Conservation (phyloP, 1,140 invertebrate genomes). For the Calliphora vicina region DNA sequence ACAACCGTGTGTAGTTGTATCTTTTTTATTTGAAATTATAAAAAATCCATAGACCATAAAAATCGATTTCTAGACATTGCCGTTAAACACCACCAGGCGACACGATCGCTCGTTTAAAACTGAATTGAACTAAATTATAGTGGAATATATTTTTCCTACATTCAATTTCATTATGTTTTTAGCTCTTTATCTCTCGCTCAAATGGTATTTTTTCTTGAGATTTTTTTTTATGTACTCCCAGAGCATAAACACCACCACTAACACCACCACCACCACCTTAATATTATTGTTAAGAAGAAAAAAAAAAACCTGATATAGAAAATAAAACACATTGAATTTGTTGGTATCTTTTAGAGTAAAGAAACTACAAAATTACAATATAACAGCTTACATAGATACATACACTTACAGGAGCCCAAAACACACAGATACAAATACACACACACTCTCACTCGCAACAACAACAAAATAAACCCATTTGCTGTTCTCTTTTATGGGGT, state of each 20-base stretch:
- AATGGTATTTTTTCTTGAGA: too few relatives aligned
- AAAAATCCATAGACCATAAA: background rate
- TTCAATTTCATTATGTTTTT: background rate
- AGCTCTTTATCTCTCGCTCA: background rate
- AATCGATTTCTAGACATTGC: background rate
- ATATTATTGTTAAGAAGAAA: background rate
- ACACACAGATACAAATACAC: background rate
- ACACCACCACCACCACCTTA: background rate
- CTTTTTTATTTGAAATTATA: background rate
- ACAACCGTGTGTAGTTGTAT: background rate
- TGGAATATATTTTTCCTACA: background rate
- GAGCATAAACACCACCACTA: background rate
- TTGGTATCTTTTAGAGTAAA: background rate
- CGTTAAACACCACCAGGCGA: conserved; percentile 35
- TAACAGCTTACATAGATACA: background rate
- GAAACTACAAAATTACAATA: background rate
- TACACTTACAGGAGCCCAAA: too few relatives aligned
- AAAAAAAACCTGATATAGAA: background rate
- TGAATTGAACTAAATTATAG: conserved; percentile 33
- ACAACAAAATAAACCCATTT: background rate
- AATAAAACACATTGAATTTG: background rate
- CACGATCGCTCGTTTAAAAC: conserved; percentile 39
- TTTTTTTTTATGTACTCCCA: background rate
- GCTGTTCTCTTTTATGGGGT: background rate
- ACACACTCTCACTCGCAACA: background rate